These are phyloP conservation scores for Scylla paramamosain DNA, from an alignment of 1,140 invertebrate genomes.

Conservation along the genomic window DNA sequence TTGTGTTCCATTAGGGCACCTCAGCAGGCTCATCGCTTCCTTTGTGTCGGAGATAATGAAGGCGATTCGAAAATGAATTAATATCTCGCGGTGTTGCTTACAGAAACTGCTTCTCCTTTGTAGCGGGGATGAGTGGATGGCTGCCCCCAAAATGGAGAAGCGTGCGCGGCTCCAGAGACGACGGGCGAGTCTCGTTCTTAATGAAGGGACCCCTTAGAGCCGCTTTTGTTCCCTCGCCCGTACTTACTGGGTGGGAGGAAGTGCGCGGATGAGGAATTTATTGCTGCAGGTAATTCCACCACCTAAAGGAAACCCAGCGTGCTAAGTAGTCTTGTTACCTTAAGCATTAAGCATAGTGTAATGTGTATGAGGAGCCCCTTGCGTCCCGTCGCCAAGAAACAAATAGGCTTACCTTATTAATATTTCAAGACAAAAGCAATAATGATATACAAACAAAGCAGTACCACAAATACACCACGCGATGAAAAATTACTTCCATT, in stretches of 20 bases:
- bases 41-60: constrained; percentile 74
- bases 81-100: constrained; percentile 74
- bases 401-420: background rate
- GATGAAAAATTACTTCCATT: too few species aligned
- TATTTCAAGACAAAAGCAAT: background rate
- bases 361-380: constrained; percentile 7
- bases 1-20: constrained; percentile 71
- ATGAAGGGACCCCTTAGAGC: constrained; percentile 28
- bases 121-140: constrained; percentile 62
- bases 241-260: background rate
- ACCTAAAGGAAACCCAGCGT: constrained; percentile 40
- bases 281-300: constrained; percentile 60
- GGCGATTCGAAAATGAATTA: constrained; percentile 75
- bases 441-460: background rate
- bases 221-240: constrained; percentile 25
- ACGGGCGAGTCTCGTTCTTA: constrained; percentile 25
- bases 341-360: constrained; percentile 37
- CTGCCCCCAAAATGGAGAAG: constrained; percentile 59
- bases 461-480: background rate
- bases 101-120: constrained; percentile 72
- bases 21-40: constrained; percentile 68
- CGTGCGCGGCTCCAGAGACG: constrained; percentile 52
- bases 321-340: constrained; percentile 36
- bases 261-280: constrained; percentile 56
- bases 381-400: background rate